Base-by-base conservation (phyloP, 2,888 invertebrate species). In the Drosophila kambysellisi region DNA sequence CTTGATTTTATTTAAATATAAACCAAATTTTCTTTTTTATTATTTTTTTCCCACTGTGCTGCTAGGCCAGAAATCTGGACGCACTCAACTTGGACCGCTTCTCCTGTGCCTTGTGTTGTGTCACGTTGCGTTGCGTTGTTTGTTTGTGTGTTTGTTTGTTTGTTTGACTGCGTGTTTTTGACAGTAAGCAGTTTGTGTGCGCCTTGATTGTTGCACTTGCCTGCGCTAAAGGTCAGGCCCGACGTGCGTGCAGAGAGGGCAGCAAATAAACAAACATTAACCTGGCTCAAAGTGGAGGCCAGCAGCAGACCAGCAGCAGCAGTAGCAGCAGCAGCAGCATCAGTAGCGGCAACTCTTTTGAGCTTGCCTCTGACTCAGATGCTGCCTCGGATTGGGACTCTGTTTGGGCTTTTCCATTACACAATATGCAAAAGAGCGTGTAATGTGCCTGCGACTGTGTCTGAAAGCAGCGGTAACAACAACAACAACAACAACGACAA, bases 181-280 rank as follows among this genome's bases (percentile, higher is more conserved):
- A 84, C 89, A 85, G 89, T 85, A 85, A 89, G 88, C 89, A 77
- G 83, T 82, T 85, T 70, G 85, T 85, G 84, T 89, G 83, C 74
- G 83, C 81, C 89, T 82, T 88, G 89, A 85, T 88, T 89, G 89
- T 85, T 84, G 88, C 84, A 89, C 89, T 89, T 75, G 84, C 68
- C 66, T 52, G 83, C 62, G 57, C 41, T 29, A 83, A 70, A 83
- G 89, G 89, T 83, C 89, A 81, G 70, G 68, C 53, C 39, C 39
- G 67, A 63, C 66, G 70, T 73, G 83, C 72, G 73, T 61, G 65
- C 60, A 37, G 66, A 32, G 66, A 50, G 75, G 73, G 46, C 71
- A 87, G 52, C 79, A 89, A 85, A 77, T 88, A 88, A 88, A 88
- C 89, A 89, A 89, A 85, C 74, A 74, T 74, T 81, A 80, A 81